A percentile compares a stretch with the other conserved stretches of the same genome.
These are phyloP conservation scores for Hypolimnas misippus DNA, from an alignment of 2,888 invertebrate species.

Conservation along the genomic window DNA sequence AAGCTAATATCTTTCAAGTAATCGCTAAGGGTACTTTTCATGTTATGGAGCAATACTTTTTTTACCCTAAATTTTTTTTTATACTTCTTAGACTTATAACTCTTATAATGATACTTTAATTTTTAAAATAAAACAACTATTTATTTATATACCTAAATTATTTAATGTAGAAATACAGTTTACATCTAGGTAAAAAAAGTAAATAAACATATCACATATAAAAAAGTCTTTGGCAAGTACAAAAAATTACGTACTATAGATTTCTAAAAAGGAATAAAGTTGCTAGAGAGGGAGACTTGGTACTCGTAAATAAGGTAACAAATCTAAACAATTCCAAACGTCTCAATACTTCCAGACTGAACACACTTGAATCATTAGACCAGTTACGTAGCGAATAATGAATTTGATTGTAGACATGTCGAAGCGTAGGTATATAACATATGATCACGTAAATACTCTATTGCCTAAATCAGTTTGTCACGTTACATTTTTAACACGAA, in stretches of 20 bases:
- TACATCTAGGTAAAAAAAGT: constrained; percentile 73
- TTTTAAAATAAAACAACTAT: background rate
- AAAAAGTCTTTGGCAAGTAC: constrained; percentile 82
- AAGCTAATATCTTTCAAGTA: too few relatives aligned
- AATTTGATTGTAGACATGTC: too few relatives aligned
- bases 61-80: too few relatives aligned
- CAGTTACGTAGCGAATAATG: too few relatives aligned
- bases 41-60: too few relatives aligned
- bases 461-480: too few relatives aligned
- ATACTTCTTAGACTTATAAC: too few relatives aligned
- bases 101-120: too few relatives aligned
- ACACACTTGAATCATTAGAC: background rate
- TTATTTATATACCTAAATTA: constrained; percentile 45
- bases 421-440: too few relatives aligned
- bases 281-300: constrained; percentile 5
- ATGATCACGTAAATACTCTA: too few relatives aligned
- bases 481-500: too few relatives aligned
- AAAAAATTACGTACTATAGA: constrained; percentile 53
- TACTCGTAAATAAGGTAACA: constrained; percentile 25
- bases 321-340: constrained; percentile 9
- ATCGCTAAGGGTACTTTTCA: too few relatives aligned
- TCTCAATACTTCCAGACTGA: background rate
- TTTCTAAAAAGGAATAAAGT: constrained; percentile 16
- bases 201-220: constrained; percentile 77
- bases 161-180: constrained; percentile 62